Percentiles rank a stretch among this genome's conserved stretches.
Evolutionary conservation across 2,113 vertebrate species (phyloP).

Genomic region (Neotoma lepida): DNA sequence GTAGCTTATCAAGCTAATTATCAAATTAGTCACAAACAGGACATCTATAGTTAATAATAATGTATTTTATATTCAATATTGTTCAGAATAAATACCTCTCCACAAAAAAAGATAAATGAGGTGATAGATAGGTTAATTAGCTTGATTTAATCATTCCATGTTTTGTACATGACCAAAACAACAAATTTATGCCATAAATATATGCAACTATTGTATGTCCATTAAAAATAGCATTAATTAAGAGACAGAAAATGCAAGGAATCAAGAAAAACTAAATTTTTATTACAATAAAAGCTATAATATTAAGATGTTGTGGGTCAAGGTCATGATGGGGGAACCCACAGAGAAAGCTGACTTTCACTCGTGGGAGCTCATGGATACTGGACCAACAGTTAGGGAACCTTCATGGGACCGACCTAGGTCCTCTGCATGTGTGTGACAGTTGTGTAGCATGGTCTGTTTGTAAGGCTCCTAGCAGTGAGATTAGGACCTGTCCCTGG

Average conservation of each 20-base stretch:
- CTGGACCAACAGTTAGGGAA: too few relatives aligned
- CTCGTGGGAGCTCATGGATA: too few relatives aligned
- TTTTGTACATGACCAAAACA: neutral
- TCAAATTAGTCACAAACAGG: constrained; percentile 29
- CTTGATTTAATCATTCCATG: neutral
- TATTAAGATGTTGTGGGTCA: neutral
- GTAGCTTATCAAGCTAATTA: neutral
- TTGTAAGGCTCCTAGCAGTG: too few relatives aligned
- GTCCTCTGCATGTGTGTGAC: too few relatives aligned
- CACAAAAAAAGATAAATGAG: neutral
- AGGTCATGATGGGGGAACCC: too few relatives aligned
- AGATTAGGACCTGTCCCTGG: too few relatives aligned
- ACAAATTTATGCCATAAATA: neutral
- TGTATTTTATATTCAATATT: neutral
- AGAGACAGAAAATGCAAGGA: neutral
- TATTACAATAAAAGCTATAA: neutral
- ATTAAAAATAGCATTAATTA: constrained; percentile 12
- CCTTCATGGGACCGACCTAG: too few relatives aligned
- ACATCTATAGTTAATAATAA: constrained; percentile 15
- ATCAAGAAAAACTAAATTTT: neutral
- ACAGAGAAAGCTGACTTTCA: too few relatives aligned
- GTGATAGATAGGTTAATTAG: neutral
- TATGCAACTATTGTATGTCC: neutral
- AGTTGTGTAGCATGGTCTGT: too few relatives aligned
- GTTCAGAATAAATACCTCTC: neutral